Evolutionary conservation across 2,797 vertebrate species (phyloP).

Genomic region (Anguilla pacifica): DNA sequence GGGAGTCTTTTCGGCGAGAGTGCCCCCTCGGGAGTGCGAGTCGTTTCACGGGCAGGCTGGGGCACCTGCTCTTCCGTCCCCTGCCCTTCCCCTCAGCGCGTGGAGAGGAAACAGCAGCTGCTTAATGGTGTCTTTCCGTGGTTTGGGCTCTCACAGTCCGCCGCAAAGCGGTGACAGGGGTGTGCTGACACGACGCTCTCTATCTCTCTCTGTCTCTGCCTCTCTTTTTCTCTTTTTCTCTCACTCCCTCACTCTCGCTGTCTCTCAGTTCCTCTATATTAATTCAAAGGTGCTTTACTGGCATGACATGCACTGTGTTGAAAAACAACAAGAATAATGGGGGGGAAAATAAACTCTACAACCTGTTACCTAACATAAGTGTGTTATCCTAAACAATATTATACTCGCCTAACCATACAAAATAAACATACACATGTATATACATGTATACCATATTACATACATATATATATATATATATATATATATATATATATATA

Average conservation of each 20-base stretch:
- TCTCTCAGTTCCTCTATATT: neutral
- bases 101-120: neutral
- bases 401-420: too few species aligned
- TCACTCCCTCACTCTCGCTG: slow-evolving; percentile 1
- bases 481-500: too few species aligned
- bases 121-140: neutral
- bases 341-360: too few species aligned
- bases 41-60: neutral
- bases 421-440: too few species aligned
- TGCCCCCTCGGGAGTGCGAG: neutral
- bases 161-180: neutral
- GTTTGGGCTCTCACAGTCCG: neutral
- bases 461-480: too few species aligned
- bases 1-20: neutral
- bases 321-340: too few species aligned
- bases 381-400: too few species aligned
- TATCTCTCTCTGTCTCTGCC: slow-evolving; percentile 48
- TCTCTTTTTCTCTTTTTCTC: slow-evolving; percentile 18
- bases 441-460: too few species aligned
- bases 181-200: slow-evolving; percentile 10
- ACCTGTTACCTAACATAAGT: too few species aligned
- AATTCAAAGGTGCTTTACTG: too few species aligned
- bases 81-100: neutral
- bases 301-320: too few species aligned
- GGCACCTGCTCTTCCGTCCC: neutral